phyloP scores from a whole-genome alignment of 2,888 invertebrate species.

The Hylaea fasciaria region DNA sequence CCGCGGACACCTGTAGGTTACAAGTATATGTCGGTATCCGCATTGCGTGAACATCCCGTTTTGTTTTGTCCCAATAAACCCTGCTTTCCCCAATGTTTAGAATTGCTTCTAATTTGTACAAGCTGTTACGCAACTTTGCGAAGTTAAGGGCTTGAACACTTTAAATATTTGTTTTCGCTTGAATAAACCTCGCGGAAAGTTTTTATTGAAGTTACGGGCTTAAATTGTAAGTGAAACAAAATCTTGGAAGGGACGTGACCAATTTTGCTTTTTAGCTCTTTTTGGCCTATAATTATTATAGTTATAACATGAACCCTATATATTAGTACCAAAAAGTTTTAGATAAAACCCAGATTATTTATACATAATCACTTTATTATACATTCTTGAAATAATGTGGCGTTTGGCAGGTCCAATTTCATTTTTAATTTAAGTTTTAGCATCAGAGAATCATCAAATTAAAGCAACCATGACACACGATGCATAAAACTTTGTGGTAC shows the following conservation, averaged over 20 bases:
- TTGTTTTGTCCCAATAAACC: constrained; percentile 32
- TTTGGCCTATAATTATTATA: not conserved
- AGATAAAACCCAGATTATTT: too few species aligned
- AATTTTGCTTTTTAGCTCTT: constrained; percentile 6
- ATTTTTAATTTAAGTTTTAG: not conserved
- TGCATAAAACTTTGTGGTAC: too few species aligned
- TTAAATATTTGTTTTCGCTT: constrained; percentile 24
- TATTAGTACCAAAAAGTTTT: too few species aligned
- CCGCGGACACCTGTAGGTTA: constrained; percentile 43
- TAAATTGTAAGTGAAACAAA: constrained; percentile 23
- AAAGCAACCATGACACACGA: too few species aligned
- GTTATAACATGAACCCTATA: too few species aligned
- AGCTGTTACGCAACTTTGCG: constrained; percentile 22
- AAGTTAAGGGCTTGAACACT: constrained; percentile 21
- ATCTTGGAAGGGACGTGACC: constrained; percentile 13
- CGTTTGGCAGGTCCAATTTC: too few species aligned
- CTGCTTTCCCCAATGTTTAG: constrained; percentile 23
- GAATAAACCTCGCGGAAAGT: constrained; percentile 17
- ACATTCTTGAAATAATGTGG: too few species aligned
- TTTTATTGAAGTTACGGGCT: constrained; percentile 23
- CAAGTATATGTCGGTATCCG: constrained; percentile 44
- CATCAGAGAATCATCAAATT: too few species aligned
- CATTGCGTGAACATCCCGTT: constrained; percentile 48
- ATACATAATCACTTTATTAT: too few species aligned
- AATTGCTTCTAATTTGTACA: constrained; percentile 22